Conservation (phyloP, 2,888 invertebrate genomes). For the Proisotoma minuta region DNA sequence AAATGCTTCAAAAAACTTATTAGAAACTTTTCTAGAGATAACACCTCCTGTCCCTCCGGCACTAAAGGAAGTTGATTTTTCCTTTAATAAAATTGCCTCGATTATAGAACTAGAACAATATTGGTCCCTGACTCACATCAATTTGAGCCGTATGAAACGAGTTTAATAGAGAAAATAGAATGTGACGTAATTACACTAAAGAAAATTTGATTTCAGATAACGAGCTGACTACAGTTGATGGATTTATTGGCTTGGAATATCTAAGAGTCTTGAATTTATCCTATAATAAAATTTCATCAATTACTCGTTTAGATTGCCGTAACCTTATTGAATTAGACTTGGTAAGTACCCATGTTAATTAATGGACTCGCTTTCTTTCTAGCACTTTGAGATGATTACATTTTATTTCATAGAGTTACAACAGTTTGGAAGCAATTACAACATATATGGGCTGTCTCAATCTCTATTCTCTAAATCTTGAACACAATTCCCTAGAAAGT, state of each 20-base stretch:
- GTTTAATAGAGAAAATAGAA: too few relatives aligned
- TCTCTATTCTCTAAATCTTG: constrained; percentile 16
- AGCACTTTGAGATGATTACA: background rate
- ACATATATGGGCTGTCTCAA: constrained; percentile 8
- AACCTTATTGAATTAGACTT: constrained; percentile 15
- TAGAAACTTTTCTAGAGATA: constrained; percentile 27
- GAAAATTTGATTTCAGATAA: constrained; percentile 19
- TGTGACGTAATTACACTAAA: background rate
- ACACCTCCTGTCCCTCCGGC: constrained; percentile 10
- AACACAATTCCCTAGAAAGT: constrained; percentile 17
- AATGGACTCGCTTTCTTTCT: background rate
- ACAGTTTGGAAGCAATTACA: background rate
- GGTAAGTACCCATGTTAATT: too few relatives aligned
- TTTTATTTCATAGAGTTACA: constrained; percentile 12
- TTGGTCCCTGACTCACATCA: constrained; percentile 29
- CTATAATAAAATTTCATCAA: constrained; percentile 18
- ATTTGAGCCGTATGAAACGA: constrained; percentile 25
- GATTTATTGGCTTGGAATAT: constrained; percentile 12
- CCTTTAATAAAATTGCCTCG: constrained; percentile 21
- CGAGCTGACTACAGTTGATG: constrained; percentile 11
- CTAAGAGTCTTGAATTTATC: constrained; percentile 21
- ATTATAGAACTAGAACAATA: constrained; percentile 17
- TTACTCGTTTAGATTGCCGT: constrained; percentile 13
- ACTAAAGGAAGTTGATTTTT: constrained; percentile 26
- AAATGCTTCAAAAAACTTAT: constrained; percentile 28